Percentiles rank a stretch among this genome's conserved stretches.
Evolutionary conservation across 2,888 invertebrate species (phyloP).

Genomic region (Amphipoea lucens): DNA sequence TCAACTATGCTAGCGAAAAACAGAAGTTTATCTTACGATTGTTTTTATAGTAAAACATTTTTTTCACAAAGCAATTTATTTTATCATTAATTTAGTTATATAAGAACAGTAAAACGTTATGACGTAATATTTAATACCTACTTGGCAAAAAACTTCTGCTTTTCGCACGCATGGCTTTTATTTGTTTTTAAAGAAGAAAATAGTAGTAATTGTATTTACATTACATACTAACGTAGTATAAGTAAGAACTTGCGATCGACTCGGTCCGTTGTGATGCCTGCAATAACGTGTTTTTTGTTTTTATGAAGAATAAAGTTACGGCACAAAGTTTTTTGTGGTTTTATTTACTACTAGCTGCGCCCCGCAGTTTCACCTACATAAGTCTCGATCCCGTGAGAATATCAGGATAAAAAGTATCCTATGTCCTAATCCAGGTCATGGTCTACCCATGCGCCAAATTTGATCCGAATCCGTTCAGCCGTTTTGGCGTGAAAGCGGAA

Average conservation of each 20-base stretch:
- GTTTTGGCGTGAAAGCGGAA: background rate
- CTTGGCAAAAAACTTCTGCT: constrained; percentile 28
- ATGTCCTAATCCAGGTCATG: background rate
- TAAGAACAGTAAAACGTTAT: constrained; percentile 8
- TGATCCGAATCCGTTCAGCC: background rate
- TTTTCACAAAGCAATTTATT: constrained; percentile 3
- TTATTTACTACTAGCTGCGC: constrained; percentile 31
- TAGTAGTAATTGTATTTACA: constrained; percentile 48
- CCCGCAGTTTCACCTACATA: background rate
- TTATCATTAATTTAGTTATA: background rate
- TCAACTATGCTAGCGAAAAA: constrained; percentile 34
- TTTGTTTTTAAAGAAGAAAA: constrained; percentile 51
- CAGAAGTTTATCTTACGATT: constrained; percentile 27
- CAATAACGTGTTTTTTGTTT: constrained; percentile 84
- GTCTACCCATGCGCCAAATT: background rate
- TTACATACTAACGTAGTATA: constrained; percentile 64
- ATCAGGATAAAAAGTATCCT: background rate
- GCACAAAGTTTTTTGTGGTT: constrained; percentile 76
- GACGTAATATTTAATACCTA: constrained; percentile 1
- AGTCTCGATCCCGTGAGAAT: background rate
- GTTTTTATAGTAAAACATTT: background rate
- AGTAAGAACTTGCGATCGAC: constrained; percentile 53
- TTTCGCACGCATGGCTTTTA: constrained; percentile 30
- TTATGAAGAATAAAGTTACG: constrained; percentile 84
- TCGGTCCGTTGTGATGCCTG: constrained; percentile 76